Evolutionary conservation across 2,888 invertebrate species (phyloP).

Genomic region (Lithosia quadra): DNA sequence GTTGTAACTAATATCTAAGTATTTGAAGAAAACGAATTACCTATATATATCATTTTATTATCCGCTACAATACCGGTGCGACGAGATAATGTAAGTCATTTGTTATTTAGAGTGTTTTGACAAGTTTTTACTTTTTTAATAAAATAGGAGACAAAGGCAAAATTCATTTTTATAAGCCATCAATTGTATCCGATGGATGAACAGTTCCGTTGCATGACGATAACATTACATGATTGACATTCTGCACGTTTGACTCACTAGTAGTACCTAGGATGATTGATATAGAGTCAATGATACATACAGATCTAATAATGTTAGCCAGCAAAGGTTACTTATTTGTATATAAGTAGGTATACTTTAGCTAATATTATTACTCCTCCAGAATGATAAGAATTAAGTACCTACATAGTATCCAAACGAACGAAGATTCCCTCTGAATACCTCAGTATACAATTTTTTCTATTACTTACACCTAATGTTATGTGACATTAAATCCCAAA

Average conservation of each 20-base stretch:
- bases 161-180: conserved; percentile 68
- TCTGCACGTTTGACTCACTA: conserved; percentile 75
- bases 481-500: conserved; percentile 39
- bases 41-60: conserved; percentile 71
- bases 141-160: conserved; percentile 69
- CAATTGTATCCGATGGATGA: conserved; percentile 76
- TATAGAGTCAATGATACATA: conserved; percentile 34
- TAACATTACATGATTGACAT: conserved; percentile 63
- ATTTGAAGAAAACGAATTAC: conserved; percentile 34
- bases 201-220: conserved; percentile 79
- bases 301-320: conserved; percentile 32
- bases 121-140: conserved; percentile 67
- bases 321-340: conserved; percentile 26
- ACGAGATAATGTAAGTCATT: conserved; percentile 85
- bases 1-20: conserved; percentile 24
- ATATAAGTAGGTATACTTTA: conserved; percentile 34
- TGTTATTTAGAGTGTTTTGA: conserved; percentile 75
- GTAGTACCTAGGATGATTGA: conserved; percentile 62
- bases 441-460: conserved; percentile 31
- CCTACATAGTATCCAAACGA: conserved; percentile 35
- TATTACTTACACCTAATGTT: conserved; percentile 34
- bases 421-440: conserved; percentile 35
- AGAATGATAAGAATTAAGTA: conserved; percentile 33
- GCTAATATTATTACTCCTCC: conserved; percentile 32
- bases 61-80: conserved; percentile 79